Evolutionary conservation across 92 coral and sea anemone species (phyloP).

Genomic region (Zoanthus sociatus): DNA sequence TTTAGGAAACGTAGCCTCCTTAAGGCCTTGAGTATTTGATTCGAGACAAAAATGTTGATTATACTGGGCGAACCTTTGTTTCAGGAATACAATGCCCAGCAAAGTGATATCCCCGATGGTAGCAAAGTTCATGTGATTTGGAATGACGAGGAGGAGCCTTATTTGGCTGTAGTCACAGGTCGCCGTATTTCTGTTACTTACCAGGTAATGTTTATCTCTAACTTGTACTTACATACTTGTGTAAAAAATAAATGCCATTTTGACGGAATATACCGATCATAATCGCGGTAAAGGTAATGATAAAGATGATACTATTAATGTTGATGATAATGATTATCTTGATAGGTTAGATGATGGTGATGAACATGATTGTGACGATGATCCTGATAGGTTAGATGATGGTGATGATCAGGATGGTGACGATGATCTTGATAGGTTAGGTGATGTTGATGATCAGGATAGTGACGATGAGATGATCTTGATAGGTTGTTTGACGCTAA

Average conservation of each 20-base stretch:
- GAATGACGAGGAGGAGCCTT: conserved; percentile 71
- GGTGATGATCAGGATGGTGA: not conserved
- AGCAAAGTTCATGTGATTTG: conserved; percentile 73
- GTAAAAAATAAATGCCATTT: not conserved
- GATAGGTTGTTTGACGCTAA: too few species aligned
- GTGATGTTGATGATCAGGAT: not conserved
- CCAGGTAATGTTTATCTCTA: conserved; percentile 54
- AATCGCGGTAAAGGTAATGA: not conserved
- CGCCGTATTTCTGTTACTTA: conserved; percentile 82
- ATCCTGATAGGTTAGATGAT: not conserved
- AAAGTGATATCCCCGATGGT: conserved; percentile 80
- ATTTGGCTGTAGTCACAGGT: conserved; percentile 76
- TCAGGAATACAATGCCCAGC: conserved; percentile 67
- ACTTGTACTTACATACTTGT: too few species aligned
- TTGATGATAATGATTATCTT: not conserved
- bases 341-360: not conserved
- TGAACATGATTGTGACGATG: not conserved
- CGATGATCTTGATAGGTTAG: too few species aligned
- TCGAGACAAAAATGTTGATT: too few species aligned
- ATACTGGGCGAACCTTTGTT: not conserved
- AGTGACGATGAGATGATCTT: not conserved
- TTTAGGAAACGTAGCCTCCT: too few species aligned
- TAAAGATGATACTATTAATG: not conserved
- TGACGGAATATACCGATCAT: not conserved
- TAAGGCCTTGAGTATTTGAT: too few species aligned